A percentile compares a stretch with the other conserved stretches of the same genome.
phyloP scores from a whole-genome alignment of 2,888 invertebrate species.

The Pammene fasciana region DNA sequence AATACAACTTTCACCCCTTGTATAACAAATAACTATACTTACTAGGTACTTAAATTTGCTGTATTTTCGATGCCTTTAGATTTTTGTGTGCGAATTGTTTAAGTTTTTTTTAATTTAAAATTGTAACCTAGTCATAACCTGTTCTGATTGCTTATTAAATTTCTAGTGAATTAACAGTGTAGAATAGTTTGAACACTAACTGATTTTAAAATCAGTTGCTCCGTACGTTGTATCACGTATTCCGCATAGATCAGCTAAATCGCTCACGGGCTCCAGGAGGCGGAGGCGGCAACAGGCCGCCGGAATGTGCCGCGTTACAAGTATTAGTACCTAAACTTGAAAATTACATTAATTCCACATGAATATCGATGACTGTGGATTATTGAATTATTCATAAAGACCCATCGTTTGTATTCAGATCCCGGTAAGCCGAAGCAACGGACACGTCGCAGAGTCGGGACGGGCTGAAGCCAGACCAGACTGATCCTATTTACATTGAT shows the following conservation, averaged over 20 bases:
- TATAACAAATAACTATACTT: too few relatives aligned
- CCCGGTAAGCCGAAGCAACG: constrained; percentile 50
- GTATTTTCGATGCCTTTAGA: too few relatives aligned
- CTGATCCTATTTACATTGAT: constrained; percentile 46
- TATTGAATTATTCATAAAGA: constrained; percentile 61
- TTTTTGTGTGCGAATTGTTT: too few relatives aligned
- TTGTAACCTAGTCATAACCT: too few relatives aligned
- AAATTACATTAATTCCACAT: constrained; percentile 53
- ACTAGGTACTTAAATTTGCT: too few relatives aligned
- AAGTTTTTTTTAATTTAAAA: too few relatives aligned
- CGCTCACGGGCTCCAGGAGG: neutral
- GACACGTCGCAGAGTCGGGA: constrained; percentile 44
- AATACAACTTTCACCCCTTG: too few relatives aligned
- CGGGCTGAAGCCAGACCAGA: constrained; percentile 49
- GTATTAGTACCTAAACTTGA: constrained; percentile 44
- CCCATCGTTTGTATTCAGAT: constrained; percentile 60
- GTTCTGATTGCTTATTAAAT: too few relatives aligned
- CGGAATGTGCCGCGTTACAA: constrained; percentile 24
- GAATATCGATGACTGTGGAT: constrained; percentile 60
- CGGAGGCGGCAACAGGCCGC: constrained; percentile 28
- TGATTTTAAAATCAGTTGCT: neutral
- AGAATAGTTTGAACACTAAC: too few relatives aligned
- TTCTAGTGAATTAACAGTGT: too few relatives aligned
- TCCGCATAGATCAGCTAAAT: constrained; percentile 22
- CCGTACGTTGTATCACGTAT: neutral